Conservation (phyloP, 2,888 invertebrate genomes). For the Polylopha cassiicola region DNA sequence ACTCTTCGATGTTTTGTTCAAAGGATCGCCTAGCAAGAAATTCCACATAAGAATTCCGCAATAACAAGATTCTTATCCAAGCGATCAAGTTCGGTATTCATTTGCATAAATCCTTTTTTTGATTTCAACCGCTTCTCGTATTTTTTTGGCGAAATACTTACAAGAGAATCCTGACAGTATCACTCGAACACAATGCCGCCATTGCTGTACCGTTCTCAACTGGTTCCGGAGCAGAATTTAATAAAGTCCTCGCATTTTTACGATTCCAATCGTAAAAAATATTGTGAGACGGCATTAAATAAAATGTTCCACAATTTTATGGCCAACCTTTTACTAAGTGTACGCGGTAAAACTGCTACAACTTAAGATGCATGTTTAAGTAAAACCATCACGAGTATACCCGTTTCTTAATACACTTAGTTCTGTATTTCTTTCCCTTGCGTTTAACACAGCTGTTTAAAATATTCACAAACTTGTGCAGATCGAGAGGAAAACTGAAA, state of each 20-base stretch:
- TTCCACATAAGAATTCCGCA: conserved; percentile 7
- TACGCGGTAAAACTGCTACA: no score
- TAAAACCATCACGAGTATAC: no score
- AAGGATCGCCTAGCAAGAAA: neutral
- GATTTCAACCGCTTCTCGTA: conserved; percentile 2
- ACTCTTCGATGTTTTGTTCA: no score
- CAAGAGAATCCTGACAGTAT: conserved; percentile 11
- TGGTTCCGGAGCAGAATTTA: conserved; percentile 44
- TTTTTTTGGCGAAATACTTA: neutral
- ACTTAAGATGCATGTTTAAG: no score
- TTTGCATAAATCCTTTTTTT: conserved; percentile 19
- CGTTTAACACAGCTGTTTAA: conserved; percentile 12
- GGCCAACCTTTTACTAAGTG: no score
- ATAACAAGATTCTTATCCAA: conserved; percentile 13
- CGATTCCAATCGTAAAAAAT: conserved; percentile 51
- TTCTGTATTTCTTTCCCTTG: conserved; percentile 3
- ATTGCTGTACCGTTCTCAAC: conserved; percentile 24
- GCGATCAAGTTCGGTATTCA: conserved; percentile 10
- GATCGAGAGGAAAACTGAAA: conserved; percentile 39
- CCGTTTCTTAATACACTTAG: no score
- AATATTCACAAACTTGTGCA: conserved; percentile 32
- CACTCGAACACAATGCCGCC: conserved; percentile 9
- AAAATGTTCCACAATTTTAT: conserved; percentile 40
- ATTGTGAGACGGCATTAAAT: conserved; percentile 35
- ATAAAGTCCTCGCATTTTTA: conserved; percentile 54